Evolutionary conservation across 2,888 invertebrate genomes (phyloP).

Genomic region (Athripsodes cinereus): DNA sequence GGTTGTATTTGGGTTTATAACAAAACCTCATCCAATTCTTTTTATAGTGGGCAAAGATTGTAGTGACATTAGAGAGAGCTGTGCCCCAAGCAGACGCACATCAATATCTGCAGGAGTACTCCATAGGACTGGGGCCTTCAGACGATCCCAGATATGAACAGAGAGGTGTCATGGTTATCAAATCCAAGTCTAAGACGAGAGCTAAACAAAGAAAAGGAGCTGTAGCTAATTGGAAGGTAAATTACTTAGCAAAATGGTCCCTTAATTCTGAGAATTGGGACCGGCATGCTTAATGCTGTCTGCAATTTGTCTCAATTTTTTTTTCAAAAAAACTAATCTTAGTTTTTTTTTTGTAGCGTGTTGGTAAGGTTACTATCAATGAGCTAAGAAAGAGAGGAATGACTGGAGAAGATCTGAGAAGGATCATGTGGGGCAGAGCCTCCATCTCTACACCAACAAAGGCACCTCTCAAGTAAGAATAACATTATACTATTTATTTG

Average conservation of each 20-base stretch:
- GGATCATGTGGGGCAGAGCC: slow-evolving; percentile 87
- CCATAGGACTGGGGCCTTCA: slow-evolving; percentile 81
- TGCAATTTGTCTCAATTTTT: too few species aligned
- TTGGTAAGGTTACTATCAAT: slow-evolving; percentile 80
- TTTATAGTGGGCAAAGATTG: slow-evolving; percentile 93
- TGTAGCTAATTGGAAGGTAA: slow-evolving; percentile 94
- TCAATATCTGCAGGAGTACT: slow-evolving; percentile 89
- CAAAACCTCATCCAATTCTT: too few species aligned
- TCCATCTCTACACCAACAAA: slow-evolving; percentile 83
- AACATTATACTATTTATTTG: too few species aligned
- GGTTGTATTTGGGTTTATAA: too few species aligned
- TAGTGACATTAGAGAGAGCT: slow-evolving; percentile 91
- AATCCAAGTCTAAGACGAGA: slow-evolving; percentile 91
- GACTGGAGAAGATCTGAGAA: slow-evolving; percentile 79
- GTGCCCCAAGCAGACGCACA: slow-evolving; percentile 87
- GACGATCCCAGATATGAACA: slow-evolving; percentile 81
- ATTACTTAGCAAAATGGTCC: too few species aligned
- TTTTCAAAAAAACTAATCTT: too few species aligned
- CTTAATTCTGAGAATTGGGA: too few species aligned
- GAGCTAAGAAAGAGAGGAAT: slow-evolving; percentile 76
- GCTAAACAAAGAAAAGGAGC: slow-evolving; percentile 96
- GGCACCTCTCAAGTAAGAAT: slow-evolving; percentile 54
- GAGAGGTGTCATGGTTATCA: slow-evolving; percentile 96
- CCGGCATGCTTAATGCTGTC: too few species aligned
- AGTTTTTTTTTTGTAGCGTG: slow-evolving; percentile 54